Evolutionary conservation across 2,797 vertebrate genomes (phyloP), one percentile per base, ranked within the genome.

Genomic region (Tokudaia muenninki): DNA sequence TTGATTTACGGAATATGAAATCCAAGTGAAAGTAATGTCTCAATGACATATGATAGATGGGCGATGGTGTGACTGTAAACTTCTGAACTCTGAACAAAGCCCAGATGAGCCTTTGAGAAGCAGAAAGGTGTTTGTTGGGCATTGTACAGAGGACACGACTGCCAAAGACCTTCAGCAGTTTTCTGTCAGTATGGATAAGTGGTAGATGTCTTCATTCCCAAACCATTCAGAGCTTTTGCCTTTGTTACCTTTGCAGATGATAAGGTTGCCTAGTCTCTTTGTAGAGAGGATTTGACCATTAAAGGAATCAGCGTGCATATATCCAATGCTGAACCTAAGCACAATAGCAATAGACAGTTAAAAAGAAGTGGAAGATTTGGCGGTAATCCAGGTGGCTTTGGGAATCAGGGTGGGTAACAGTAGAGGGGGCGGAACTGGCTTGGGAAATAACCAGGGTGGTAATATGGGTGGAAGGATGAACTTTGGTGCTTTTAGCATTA

Each of bases 301-400:
- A 99, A 99, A 99, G 99, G 99, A 95, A 99, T 99, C 99, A 99
- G 99, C 97, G 99, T 99, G 91, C 99, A 99, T 99, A 99, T 99
- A 99, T 99, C 99, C 98, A 99, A 99, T 98, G 99, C 99, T 97
- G 99, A 99, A 98, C 99, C 99, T 98, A 99, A 99, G 99, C 99
- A 99, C 99, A 99, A 99, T 99, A 99, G 99, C 99, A 99, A 99
- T 99, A 99, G 99, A 98, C 99, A 99, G 99, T 99, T 99, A 99
- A 99, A 99, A 98, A 99, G 99, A 98, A 99, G 99, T 97, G 99
- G 99, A 98, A 99, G 99, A 98, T 99, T 99, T 95, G 99, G 99
- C 98, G 99, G 99, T 98, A 99, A 99, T 94, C 99, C 98, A 47
- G 99, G 99, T 98, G 98, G 98, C 95, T 99, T 99, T 98, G 99